phyloP scores from a whole-genome alignment of 1,140 invertebrate species.

The Protaetia brevitarsis region DNA sequence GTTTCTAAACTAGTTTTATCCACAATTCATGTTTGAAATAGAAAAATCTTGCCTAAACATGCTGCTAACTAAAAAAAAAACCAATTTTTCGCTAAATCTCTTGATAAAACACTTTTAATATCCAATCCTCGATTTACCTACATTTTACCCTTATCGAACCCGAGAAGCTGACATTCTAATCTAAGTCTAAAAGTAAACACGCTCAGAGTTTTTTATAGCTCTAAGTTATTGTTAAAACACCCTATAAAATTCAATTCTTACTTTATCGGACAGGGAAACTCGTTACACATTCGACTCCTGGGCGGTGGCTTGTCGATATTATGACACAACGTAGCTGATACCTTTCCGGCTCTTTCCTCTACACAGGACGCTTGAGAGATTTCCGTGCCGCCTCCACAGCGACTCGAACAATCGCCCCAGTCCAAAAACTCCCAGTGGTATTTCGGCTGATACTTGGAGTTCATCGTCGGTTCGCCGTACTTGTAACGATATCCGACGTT shows the following conservation, averaged over 20 bases:
- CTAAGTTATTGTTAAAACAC: no score
- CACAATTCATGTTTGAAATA: no score
- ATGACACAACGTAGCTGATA: slow-evolving; percentile 49
- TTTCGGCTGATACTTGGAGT: slow-evolving; percentile 41
- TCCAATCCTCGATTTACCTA: no score
- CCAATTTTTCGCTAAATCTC: no score
- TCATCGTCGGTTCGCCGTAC: slow-evolving; percentile 44
- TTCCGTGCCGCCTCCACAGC: slow-evolving; percentile 52
- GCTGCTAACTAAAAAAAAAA: no score
- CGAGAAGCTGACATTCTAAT: no score
- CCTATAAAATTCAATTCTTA: neutral
- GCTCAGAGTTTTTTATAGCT: no score
- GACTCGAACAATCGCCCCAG: slow-evolving; percentile 49
- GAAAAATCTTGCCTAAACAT: no score
- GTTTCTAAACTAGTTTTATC: no score
- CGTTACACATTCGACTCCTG: slow-evolving; percentile 50
- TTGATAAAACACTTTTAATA: no score
- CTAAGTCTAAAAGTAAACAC: no score
- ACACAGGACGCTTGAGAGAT: slow-evolving; percentile 49
- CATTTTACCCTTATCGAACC: no score
- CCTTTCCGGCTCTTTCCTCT: slow-evolving; percentile 50
- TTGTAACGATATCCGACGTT: slow-evolving; percentile 51
- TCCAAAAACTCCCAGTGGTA: slow-evolving; percentile 55
- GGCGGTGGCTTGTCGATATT: slow-evolving; percentile 44
- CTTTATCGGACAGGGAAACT: slow-evolving; percentile 42